A percentile compares a stretch with the other conserved stretches of the same genome.
phyloP scores from a whole-genome alignment of 2,797 vertebrate species.

The Myotis planiceps region DNA sequence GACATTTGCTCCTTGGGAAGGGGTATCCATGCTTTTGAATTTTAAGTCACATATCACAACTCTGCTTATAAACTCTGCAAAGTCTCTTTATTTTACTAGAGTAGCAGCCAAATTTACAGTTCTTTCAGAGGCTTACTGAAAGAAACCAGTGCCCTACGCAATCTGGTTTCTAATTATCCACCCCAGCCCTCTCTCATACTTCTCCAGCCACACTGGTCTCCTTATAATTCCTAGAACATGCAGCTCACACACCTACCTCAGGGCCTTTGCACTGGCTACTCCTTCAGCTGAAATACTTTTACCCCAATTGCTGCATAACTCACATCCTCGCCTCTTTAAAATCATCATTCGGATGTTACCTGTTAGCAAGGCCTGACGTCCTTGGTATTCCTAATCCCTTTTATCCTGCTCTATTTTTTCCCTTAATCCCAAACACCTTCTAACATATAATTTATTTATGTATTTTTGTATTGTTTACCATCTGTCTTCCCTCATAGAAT shows the following conservation, averaged over 20 bases:
- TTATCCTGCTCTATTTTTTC: neutral
- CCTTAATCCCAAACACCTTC: neutral
- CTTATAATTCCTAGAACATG: neutral
- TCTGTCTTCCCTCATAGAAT: neutral
- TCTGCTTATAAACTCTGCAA: neutral
- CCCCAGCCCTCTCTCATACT: neutral
- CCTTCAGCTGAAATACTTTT: neutral
- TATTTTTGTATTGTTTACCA: neutral
- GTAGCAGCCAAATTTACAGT: neutral
- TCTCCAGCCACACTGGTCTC: neutral
- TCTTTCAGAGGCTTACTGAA: neutral
- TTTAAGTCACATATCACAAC: neutral
- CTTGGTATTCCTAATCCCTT: neutral
- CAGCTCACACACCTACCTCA: neutral
- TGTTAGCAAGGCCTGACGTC: neutral
- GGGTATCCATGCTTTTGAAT: neutral
- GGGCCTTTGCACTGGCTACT: neutral
- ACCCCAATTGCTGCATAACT: neutral
- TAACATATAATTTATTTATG: neutral
- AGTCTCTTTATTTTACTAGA: neutral
- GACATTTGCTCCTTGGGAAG: neutral
- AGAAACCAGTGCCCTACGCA: neutral
- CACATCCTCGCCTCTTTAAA: neutral
- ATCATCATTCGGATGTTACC: neutral
- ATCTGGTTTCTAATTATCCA: neutral